Conservation (phyloP, 2,797 vertebrate species). For the Intellagama lesueurii region DNA sequence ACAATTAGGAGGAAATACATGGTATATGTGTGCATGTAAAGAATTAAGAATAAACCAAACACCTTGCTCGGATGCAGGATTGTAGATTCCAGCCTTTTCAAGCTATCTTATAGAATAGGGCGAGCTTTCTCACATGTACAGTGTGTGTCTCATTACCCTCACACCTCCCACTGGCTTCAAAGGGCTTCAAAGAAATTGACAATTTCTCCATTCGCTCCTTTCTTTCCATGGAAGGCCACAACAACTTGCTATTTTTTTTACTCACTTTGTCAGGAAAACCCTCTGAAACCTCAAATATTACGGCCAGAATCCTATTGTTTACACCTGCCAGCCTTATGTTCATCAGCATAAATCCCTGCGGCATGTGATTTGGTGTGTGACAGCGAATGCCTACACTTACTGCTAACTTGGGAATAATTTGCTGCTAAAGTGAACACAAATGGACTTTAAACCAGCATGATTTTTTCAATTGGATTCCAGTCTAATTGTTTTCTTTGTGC, state of each 20-base stretch:
- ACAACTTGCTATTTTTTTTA: neutral
- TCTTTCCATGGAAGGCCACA: neutral
- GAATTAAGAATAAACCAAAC: neutral
- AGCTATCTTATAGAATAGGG: neutral
- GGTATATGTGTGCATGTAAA: too few species aligned
- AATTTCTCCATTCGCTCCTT: neutral
- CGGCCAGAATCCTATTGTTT: too few species aligned
- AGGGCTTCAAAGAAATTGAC: neutral
- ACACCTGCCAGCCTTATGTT: too few species aligned
- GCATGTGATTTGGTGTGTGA: too few species aligned
- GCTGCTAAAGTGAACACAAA: too few species aligned
- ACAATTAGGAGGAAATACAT: neutral
- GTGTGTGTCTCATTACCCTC: neutral
- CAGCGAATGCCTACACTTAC: too few species aligned
- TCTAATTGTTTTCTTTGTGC: too few species aligned
- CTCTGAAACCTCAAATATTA: neutral
- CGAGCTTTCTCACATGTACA: neutral
- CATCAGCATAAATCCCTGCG: too few species aligned
- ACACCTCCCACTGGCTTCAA: neutral
- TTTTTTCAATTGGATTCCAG: too few species aligned
- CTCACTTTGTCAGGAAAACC: neutral
- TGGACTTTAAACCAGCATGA: too few species aligned
- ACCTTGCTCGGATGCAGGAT: neutral
- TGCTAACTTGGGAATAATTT: too few species aligned
- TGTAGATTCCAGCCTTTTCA: neutral